phyloP scores from a whole-genome alignment of 2,888 invertebrate genomes.

The Unio delphinus region DNA sequence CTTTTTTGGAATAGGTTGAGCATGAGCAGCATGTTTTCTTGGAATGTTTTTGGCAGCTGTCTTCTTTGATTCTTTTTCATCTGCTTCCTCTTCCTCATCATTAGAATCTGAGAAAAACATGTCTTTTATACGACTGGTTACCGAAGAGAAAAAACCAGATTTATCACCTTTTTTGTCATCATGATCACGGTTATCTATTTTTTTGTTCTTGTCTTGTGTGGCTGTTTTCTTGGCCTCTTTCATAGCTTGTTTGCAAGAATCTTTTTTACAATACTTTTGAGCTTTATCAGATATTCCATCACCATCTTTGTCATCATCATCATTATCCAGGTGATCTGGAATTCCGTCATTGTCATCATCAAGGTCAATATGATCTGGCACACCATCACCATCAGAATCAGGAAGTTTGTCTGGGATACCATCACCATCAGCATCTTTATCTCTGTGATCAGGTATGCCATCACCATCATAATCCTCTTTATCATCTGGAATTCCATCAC shows the following conservation, averaged over 20 bases:
- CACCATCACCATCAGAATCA: constrained; percentile 61
- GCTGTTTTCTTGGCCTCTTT: background rate
- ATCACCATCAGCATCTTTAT: constrained; percentile 58
- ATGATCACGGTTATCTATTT: constrained; percentile 5
- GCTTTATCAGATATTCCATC: constrained; percentile 9
- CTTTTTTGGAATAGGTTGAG: constrained; percentile 10
- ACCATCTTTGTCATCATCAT: constrained; percentile 28
- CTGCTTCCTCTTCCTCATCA: background rate
- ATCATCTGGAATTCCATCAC: constrained; percentile 59
- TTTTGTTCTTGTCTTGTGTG: too few species aligned
- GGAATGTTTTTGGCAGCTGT: constrained; percentile 37
- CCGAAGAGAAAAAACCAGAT: constrained; percentile 34
- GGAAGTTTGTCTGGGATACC: constrained; percentile 55
- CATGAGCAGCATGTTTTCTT: constrained; percentile 16
- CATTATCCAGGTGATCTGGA: constrained; percentile 28
- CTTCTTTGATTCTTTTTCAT: constrained; percentile 22
- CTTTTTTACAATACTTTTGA: constrained; percentile 3
- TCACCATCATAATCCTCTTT: constrained; percentile 63
- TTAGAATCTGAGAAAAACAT: constrained; percentile 33
- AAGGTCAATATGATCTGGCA: constrained; percentile 55
- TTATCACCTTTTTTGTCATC: constrained; percentile 8
- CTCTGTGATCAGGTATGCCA: constrained; percentile 60
- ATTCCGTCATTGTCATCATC: constrained; percentile 51
- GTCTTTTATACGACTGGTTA: constrained; percentile 41
- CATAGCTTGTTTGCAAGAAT: background rate